Percentiles rank a stretch among this genome's conserved stretches.
These are phyloP conservation scores for Matsumurasca onukii DNA, from an alignment of 1,140 invertebrate species.

Conservation along the genomic window DNA sequence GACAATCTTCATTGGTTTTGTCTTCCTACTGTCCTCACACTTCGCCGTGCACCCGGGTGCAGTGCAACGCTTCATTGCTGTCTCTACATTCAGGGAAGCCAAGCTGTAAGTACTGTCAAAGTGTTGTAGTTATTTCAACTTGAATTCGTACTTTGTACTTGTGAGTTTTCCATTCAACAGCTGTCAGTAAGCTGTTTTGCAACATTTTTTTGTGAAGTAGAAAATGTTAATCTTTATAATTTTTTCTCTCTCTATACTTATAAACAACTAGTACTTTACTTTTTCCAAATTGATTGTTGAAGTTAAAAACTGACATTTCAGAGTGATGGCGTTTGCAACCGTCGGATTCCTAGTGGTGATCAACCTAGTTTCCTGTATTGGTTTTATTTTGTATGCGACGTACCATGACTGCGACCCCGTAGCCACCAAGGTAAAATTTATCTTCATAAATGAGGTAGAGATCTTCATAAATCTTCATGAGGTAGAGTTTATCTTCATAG, in stretches of 20 bases:
- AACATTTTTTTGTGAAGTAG: too few species aligned
- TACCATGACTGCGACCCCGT: conserved; percentile 73
- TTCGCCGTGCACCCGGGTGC: conserved; percentile 87
- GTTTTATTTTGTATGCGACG: conserved; percentile 73
- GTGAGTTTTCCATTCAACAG: too few species aligned
- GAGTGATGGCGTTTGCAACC: conserved; percentile 44
- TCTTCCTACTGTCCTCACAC: conserved; percentile 76
- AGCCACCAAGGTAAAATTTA: conserved; percentile 15
- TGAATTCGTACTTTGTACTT: too few species aligned
- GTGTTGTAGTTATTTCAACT: background rate
- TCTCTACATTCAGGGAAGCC: conserved; percentile 65
- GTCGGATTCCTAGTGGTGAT: conserved; percentile 49
- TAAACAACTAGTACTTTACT: too few species aligned
- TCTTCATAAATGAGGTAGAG: too few species aligned
- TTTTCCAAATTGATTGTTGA: too few species aligned
- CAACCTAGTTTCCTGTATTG: conserved; percentile 62
- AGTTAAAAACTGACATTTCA: too few species aligned
- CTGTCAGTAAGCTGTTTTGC: too few species aligned
- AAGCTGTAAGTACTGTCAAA: conserved; percentile 56
- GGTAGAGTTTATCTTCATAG: too few species aligned
- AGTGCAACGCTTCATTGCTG: conserved; percentile 80
- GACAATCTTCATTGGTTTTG: conserved; percentile 76
- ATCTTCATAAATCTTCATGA: too few species aligned
- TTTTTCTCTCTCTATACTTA: too few species aligned
- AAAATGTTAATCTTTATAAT: too few species aligned